These are phyloP conservation scores for Setophaga coronata DNA, from an alignment of 2,113 vertebrate genomes.

Conservation along the genomic window DNA sequence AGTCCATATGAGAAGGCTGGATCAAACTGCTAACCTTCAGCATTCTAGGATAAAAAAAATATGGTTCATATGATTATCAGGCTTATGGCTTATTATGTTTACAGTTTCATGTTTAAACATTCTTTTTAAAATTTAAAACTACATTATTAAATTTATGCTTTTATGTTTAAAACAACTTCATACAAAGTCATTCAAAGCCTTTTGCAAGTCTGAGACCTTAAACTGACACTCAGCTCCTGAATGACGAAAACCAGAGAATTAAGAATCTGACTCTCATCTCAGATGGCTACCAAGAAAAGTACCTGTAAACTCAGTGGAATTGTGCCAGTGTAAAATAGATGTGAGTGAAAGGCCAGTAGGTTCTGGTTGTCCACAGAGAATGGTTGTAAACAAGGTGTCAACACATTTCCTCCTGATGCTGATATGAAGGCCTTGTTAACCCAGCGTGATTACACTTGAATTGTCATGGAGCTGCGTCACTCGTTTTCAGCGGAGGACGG, in stretches of 20 bases:
- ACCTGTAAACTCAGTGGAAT: background rate
- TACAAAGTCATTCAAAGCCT: background rate
- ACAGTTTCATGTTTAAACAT: background rate
- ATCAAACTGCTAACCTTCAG: background rate
- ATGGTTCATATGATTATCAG: background rate
- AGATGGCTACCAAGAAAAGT: background rate
- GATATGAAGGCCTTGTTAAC: background rate
- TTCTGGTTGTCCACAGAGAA: background rate
- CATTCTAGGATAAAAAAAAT: background rate
- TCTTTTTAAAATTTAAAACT: background rate
- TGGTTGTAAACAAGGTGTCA: slow-evolving; percentile 42
- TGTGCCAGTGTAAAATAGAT: background rate
- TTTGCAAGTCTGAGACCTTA: background rate
- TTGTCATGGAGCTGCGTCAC: background rate
- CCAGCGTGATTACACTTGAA: background rate
- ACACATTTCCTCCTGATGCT: background rate
- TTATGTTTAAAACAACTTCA: background rate
- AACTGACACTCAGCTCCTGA: background rate
- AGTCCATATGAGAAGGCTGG: background rate
- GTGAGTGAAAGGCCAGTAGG: background rate
- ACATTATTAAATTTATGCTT: background rate
- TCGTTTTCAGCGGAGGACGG: slow-evolving; percentile 15
- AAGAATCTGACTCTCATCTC: background rate
- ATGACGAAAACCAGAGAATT: background rate
- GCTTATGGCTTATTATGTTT: background rate